Evolutionary conservation across 2,888 invertebrate genomes (phyloP).

Genomic region (Pollenia amentaria): DNA sequence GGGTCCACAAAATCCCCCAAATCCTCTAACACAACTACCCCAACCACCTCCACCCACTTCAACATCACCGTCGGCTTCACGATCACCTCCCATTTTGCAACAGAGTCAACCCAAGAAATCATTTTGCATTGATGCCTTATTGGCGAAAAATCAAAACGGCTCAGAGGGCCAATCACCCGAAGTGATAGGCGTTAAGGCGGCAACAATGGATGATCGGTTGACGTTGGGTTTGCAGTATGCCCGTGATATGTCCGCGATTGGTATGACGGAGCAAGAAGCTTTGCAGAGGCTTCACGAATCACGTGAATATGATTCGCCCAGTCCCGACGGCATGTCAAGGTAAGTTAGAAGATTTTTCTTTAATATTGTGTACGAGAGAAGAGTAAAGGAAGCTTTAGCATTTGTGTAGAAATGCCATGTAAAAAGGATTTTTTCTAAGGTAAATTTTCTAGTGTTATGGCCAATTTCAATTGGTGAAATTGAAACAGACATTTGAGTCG

Average conservation of each 20-base stretch:
- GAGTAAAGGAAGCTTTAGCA: no score
- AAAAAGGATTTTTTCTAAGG: no score
- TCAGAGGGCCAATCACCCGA: conserved; percentile 76
- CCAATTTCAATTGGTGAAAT: no score
- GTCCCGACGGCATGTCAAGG: conserved; percentile 85
- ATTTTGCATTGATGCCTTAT: conserved; percentile 95
- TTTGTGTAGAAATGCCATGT: no score
- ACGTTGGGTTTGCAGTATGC: conserved; percentile 78
- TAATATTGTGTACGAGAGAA: neutral
- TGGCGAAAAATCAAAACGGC: conserved; percentile 87
- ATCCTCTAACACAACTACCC: conserved; percentile 55
- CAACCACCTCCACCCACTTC: conserved; percentile 59
- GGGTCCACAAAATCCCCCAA: conserved; percentile 76
- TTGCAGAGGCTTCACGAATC: conserved; percentile 83
- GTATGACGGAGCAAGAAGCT: conserved; percentile 83
- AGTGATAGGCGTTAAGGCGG: conserved; percentile 45
- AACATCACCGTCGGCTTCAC: conserved; percentile 67
- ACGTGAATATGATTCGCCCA: conserved; percentile 83
- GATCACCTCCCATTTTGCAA: conserved; percentile 75
- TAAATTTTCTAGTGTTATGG: no score
- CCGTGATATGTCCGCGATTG: conserved; percentile 76
- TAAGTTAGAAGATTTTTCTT: conserved; percentile 71
- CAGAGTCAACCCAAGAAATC: conserved; percentile 87
- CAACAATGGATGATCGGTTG: conserved; percentile 79
- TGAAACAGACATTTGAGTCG: no score